Percentiles rank a stretch among this genome's conserved stretches.
phyloP scores from a whole-genome alignment of 2,888 invertebrate genomes.

The Fragum fragum region DNA sequence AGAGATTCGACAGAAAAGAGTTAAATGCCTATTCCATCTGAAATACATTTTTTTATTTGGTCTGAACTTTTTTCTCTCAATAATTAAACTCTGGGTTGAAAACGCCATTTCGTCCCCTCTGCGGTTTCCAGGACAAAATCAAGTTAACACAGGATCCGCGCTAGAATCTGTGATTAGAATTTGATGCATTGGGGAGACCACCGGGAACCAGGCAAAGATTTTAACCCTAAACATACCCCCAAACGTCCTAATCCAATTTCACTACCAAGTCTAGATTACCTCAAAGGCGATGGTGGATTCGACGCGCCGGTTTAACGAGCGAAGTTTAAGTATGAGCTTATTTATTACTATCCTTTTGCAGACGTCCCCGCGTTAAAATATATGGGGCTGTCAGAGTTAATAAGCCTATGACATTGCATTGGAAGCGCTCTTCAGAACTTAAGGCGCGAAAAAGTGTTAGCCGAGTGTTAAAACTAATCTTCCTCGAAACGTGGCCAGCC shows the following conservation, averaged over 20 bases:
- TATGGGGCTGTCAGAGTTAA: slow-evolving; percentile 66
- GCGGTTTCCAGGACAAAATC: neutral
- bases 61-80: neutral
- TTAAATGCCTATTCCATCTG: no score
- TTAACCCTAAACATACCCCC: slow-evolving; percentile 31
- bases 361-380: slow-evolving; percentile 63
- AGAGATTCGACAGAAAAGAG: no score
- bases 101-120: neutral
- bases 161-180: slow-evolving; percentile 5
- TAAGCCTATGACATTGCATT: slow-evolving; percentile 62
- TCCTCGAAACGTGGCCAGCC: slow-evolving; percentile 61
- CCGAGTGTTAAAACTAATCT: slow-evolving; percentile 71
- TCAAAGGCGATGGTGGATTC: neutral
- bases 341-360: slow-evolving; percentile 63
- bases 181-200: slow-evolving; percentile 20
- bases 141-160: neutral
- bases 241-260: slow-evolving; percentile 47
- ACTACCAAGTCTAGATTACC: slow-evolving; percentile 13
- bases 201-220: slow-evolving; percentile 18
- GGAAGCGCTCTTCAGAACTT: slow-evolving; percentile 65
- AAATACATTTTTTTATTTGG: no score
- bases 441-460: slow-evolving; percentile 69
- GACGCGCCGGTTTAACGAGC: slow-evolving; percentile 5
- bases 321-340: slow-evolving; percentile 65
- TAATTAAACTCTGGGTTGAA: neutral